phyloP scores from a whole-genome alignment of 2,113 vertebrate species.

The Platysternon megacephalum region DNA sequence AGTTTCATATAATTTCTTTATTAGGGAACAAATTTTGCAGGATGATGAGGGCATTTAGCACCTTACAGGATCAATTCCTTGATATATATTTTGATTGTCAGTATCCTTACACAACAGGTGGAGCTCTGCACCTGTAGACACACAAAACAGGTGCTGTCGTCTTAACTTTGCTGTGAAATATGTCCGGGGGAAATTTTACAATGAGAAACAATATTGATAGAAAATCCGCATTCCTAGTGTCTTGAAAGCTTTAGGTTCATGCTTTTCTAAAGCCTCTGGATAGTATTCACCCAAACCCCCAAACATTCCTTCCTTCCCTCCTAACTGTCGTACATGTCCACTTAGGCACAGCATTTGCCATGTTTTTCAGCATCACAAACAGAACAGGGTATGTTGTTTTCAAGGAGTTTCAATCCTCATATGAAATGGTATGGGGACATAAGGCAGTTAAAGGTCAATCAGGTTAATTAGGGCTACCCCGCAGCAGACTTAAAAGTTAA shows the following conservation, averaged over 20 bases:
- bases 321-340: not conserved
- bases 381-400: not conserved
- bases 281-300: not conserved
- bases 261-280: not conserved
- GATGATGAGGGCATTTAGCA: not conserved
- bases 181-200: not conserved
- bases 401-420: not conserved
- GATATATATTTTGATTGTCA: not conserved
- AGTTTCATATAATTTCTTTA: not conserved
- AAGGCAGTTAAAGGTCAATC: not conserved
- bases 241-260: not conserved
- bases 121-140: not conserved
- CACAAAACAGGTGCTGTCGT: not conserved
- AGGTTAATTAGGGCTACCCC: not conserved
- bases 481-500: not conserved
- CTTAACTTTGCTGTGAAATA: not conserved
- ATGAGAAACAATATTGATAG: not conserved
- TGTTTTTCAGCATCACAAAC: not conserved
- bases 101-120: accelerated
- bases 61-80: not conserved
- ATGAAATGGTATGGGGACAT: not conserved
- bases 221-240: not conserved
- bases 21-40: not conserved
- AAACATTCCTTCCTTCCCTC: not conserved
- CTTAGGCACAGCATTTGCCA: not conserved